phyloP scores from a whole-genome alignment of 2,113 vertebrate species.

The Zapus hudsonius region DNA sequence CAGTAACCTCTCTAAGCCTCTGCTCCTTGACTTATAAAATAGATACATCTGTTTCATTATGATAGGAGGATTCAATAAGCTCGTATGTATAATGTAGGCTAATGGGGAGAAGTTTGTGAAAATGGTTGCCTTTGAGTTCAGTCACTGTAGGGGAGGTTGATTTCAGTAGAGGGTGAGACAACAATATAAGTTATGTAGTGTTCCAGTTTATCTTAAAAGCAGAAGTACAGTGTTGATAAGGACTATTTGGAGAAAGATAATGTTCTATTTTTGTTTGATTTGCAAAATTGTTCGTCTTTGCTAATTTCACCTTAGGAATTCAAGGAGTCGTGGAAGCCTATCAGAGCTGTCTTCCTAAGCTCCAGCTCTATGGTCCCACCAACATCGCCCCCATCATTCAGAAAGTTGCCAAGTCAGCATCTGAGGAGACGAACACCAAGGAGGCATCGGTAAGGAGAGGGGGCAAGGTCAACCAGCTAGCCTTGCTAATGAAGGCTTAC shows the following conservation, averaged over 20 bases:
- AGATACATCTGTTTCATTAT: background rate
- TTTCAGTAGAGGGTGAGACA: background rate
- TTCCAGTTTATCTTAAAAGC: background rate
- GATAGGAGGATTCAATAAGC: background rate
- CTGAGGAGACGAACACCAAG: conserved; percentile 96
- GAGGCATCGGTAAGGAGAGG: conserved; percentile 92
- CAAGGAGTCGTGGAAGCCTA: conserved; percentile 98
- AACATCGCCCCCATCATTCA: conserved; percentile 99
- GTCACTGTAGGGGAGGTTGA: background rate
- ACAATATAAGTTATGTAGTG: background rate
- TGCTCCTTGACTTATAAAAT: conserved; percentile 13
- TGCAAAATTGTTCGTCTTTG: conserved; percentile 27
- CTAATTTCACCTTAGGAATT: conserved; percentile 87
- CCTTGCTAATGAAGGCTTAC: rapidly evolving
- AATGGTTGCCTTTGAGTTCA: background rate
- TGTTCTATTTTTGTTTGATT: background rate
- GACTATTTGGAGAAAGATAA: background rate
- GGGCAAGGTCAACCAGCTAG: background rate
- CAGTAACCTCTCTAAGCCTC: background rate
- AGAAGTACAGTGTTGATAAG: background rate
- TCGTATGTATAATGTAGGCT: background rate
- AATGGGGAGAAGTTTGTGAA: background rate
- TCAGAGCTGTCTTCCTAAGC: conserved; percentile 96
- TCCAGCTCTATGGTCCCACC: conserved; percentile 96
- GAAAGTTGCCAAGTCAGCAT: conserved; percentile 96